These are phyloP conservation scores for Drosophila imparisetae DNA, from an alignment of 2,888 invertebrate genomes.

Conservation along the genomic window DNA sequence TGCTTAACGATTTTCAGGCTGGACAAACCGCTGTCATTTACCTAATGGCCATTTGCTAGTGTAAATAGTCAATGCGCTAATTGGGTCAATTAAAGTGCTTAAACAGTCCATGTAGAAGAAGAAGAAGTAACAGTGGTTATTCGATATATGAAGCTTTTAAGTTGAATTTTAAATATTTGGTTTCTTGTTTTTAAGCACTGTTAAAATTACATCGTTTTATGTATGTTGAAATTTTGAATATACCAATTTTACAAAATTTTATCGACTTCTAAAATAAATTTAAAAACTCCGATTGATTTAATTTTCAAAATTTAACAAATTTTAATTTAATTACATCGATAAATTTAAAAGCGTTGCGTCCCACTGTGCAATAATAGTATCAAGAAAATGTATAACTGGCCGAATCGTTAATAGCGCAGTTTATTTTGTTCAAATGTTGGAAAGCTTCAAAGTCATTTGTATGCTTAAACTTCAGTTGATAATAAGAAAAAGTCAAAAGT, in stretches of 20 bases:
- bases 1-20: slow-evolving; percentile 56
- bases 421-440: slow-evolving; percentile 8
- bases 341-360: not conserved
- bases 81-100: slow-evolving; percentile 60
- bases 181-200: too few relatives aligned
- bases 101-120: slow-evolving; percentile 11
- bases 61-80: slow-evolving; percentile 60
- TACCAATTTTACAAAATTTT: too few relatives aligned
- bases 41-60: slow-evolving; percentile 63
- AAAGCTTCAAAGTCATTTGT: slow-evolving; percentile 30
- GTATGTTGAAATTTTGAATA: too few relatives aligned
- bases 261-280: too few relatives aligned
- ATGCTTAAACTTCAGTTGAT: slow-evolving; percentile 10
- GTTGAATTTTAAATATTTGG: not conserved
- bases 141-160: not conserved
- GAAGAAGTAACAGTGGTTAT: not conserved
- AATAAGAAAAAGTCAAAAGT: not conserved
- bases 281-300: too few relatives aligned
- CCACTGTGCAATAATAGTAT: not conserved
- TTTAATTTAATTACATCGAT: not conserved
- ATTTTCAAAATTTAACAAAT: not conserved
- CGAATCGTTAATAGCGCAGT: slow-evolving; percentile 19
- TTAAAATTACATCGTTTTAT: too few relatives aligned
- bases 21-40: slow-evolving; percentile 63
- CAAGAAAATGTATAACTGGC: slow-evolving; percentile 43